These are phyloP conservation scores for Corythoichthys haematopterus DNA, from an alignment of 2,113 vertebrate species.

Conservation along the genomic window DNA sequence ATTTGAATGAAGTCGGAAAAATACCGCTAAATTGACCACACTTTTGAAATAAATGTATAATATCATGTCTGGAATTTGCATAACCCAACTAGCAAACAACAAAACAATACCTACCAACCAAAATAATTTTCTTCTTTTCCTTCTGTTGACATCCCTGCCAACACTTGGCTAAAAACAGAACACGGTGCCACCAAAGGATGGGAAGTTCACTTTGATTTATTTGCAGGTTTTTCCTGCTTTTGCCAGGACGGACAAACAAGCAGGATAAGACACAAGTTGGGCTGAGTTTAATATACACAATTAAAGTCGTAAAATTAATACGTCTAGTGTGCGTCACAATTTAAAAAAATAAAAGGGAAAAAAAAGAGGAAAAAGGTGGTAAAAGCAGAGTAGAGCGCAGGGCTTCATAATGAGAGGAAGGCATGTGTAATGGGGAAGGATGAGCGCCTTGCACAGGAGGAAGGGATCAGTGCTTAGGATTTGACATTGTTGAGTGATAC, in stretches of 20 bases:
- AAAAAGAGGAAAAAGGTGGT: conserved; percentile 11
- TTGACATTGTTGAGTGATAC: conserved; percentile 64
- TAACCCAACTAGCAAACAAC: background rate
- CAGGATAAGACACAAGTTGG: background rate
- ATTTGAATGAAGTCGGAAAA: too few relatives aligned
- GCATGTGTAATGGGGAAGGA: too few relatives aligned
- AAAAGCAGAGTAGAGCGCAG: conserved; percentile 27
- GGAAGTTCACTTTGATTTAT: conserved; percentile 51
- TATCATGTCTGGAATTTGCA: background rate
- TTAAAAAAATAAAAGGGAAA: conserved; percentile 25
- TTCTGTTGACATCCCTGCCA: conserved; percentile 29
- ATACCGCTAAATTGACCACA: too few relatives aligned
- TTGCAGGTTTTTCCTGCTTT: conserved; percentile 52
- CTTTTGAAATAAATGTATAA: too few relatives aligned
- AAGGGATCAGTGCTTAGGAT: conserved; percentile 34
- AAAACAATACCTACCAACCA: background rate
- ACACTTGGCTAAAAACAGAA: conserved; percentile 43
- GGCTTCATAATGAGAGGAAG: conserved; percentile 37
- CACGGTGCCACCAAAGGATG: conserved; percentile 15
- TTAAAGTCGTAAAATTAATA: conserved; percentile 29
- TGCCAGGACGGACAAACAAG: conserved; percentile 32
- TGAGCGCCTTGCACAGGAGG: too few relatives aligned
- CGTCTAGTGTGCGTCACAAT: conserved; percentile 17
- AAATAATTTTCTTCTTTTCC: conserved; percentile 33
- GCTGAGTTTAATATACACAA: conserved; percentile 31